phyloP scores from a whole-genome alignment of 2,797 vertebrate species.

The Loriculus beryllinus region DNA sequence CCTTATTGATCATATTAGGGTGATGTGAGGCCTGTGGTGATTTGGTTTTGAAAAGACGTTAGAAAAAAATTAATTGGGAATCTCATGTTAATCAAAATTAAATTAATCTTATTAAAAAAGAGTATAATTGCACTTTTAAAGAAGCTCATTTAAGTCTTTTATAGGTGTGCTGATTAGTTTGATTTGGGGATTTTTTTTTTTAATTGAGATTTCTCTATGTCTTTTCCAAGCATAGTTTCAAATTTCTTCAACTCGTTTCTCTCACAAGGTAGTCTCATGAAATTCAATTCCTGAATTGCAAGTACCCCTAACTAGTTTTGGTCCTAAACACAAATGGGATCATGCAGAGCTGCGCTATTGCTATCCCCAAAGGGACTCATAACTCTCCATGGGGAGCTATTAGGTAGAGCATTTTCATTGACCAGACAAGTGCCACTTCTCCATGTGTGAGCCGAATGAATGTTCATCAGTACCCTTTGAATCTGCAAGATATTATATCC shows the following conservation, averaged over 20 bases:
- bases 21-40: neutral
- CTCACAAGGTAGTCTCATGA: neutral
- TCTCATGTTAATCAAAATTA: neutral
- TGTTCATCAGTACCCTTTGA: neutral
- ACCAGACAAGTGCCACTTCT: neutral
- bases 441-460: neutral
- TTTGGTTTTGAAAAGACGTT: neutral
- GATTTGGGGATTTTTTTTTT: neutral
- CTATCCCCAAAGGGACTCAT: neutral
- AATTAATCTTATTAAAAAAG: neutral
- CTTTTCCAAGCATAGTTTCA: neutral
- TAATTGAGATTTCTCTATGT: neutral
- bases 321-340: neutral
- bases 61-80: neutral
- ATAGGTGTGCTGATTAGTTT: neutral
- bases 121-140: neutral
- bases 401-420: neutral
- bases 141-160: neutral
- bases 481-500: neutral
- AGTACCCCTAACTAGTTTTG: neutral
- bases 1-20: neutral
- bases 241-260: neutral
- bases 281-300: neutral
- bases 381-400: neutral
- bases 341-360: neutral